These are phyloP conservation scores for Microchirus variegatus DNA, from an alignment of 2,797 vertebrate species.

Conservation along the genomic window DNA sequence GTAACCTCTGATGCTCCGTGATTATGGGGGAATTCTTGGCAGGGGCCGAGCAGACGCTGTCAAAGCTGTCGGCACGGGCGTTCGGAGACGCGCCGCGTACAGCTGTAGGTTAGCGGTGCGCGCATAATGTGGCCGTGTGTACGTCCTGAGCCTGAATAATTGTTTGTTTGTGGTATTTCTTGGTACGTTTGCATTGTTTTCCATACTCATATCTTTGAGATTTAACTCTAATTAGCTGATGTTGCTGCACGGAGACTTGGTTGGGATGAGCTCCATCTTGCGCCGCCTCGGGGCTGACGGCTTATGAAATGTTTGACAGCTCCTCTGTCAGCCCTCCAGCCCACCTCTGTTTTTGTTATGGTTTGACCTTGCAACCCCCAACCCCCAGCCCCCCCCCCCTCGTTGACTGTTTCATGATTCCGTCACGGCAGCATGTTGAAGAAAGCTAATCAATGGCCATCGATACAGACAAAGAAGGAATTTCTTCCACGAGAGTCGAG, in stretches of 20 bases:
- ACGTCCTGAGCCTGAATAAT: constrained; percentile 6
- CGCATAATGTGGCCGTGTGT: constrained; percentile 5
- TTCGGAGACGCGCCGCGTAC: constrained; percentile 36
- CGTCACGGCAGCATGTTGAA: constrained; percentile 44
- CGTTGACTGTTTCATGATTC: constrained; percentile 55
- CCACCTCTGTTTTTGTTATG: constrained; percentile 29
- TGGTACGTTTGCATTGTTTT: too few species aligned
- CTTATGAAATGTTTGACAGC: constrained; percentile 58
- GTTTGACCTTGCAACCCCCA: constrained; percentile 40
- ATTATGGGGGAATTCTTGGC: constrained; percentile 48
- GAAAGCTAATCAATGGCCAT: constrained; percentile 60
- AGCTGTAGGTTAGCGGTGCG: constrained; percentile 27
- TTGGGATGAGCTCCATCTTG: constrained; percentile 29
- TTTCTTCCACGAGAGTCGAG: constrained; percentile 28
- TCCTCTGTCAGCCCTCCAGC: constrained; percentile 39
- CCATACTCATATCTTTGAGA: constrained; percentile 13
- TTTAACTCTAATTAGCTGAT: constrained; percentile 41
- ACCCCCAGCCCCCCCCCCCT: too few species aligned
- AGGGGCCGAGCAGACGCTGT: constrained; percentile 37
- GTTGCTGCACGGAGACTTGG: constrained; percentile 30
- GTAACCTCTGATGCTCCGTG: constrained; percentile 48
- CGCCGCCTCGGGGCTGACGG: constrained; percentile 20
- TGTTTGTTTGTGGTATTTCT: too few species aligned
- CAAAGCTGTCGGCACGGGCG: constrained; percentile 22
- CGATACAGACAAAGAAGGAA: constrained; percentile 29